Evolutionary conservation across 2,113 vertebrate genomes (phyloP), one percentile per base, ranked within the genome.

Genomic region (Sminthopsis crassicaudata): DNA sequence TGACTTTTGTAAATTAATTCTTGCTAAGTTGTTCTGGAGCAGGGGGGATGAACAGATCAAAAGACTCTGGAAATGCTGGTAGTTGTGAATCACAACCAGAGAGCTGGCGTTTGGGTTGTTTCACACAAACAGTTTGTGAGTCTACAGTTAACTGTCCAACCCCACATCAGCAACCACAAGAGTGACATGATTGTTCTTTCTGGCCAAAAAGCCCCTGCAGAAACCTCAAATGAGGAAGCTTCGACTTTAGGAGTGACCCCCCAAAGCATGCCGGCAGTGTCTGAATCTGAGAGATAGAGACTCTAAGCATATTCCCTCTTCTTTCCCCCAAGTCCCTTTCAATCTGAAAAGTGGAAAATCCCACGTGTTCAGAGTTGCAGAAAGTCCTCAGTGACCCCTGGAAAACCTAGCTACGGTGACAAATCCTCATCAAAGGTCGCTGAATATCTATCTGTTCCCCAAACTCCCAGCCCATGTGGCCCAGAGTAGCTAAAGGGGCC

Each of bases 351-450:
- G 90, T 6, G 25, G 8, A 88, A 26, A 26, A 14, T n/a, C 52
- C 10, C 91, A 27, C 46, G 89, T 95, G 46, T 94, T 94, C 5
- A 93, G 90, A 53, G 48, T 88, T 90, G 10, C 90, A 53, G 53
- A 42, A 89, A 54, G 60, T 91, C 52, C 57, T 16, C 46, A 4
- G 8, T 36, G 95, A 92, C n/a, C 51, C 36, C 48, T 93, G 50
- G 84, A 93, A 94, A 91, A n/a, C 8, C 46, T 76, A 89, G 16
- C 22, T 46, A 48, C 0, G 0, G 2, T 5, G 36, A n/a, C 36
- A 76, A 76, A 36, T n/a, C 67, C 36, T 25, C 24, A 93, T 36
- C 67, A 22, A 3, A 22, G 46, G 22, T 42, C 36, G 9, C 19
- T 76, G 36, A 76, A n/a, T 76, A 76, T 7, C 67, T 76, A 76